A percentile compares a stretch with the other conserved stretches of the same genome.
These are phyloP conservation scores for Coenonympha arcania DNA, from an alignment of 2,888 invertebrate genomes.

Conservation along the genomic window DNA sequence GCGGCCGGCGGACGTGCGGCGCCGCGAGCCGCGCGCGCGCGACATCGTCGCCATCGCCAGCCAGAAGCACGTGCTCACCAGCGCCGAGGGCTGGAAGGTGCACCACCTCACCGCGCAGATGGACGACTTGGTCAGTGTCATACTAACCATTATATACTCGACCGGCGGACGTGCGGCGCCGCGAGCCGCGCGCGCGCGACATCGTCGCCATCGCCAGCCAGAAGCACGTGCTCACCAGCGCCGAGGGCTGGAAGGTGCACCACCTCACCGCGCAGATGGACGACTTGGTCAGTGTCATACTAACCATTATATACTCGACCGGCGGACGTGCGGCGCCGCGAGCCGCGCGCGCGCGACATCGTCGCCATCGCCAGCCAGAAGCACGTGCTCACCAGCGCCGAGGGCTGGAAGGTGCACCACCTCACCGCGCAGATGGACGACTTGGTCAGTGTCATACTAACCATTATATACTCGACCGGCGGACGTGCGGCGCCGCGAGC, in stretches of 20 bases:
- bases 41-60: slow-evolving; percentile 89
- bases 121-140: slow-evolving; percentile 91
- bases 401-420: slow-evolving; percentile 96
- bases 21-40: slow-evolving; percentile 85
- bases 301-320: too few species aligned
- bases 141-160: too few species aligned
- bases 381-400: slow-evolving; percentile 88
- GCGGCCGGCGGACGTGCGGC: slow-evolving; percentile 83
- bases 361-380: slow-evolving; percentile 92
- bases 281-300: slow-evolving; percentile 88
- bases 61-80: slow-evolving; percentile 88
- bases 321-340: slow-evolving; percentile 90
- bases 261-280: slow-evolving; percentile 95
- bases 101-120: slow-evolving; percentile 93
- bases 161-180: slow-evolving; percentile 86
- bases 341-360: slow-evolving; percentile 82
- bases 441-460: too few species aligned
- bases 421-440: slow-evolving; percentile 95
- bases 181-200: slow-evolving; percentile 82
- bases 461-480: slow-evolving; percentile 68
- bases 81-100: slow-evolving; percentile 95
- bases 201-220: slow-evolving; percentile 93
- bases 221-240: slow-evolving; percentile 87
- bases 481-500: slow-evolving; percentile 92
- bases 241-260: slow-evolving; percentile 96